phyloP scores from a whole-genome alignment of 2,888 invertebrate genomes.

The Sabellastarte sp. region DNA sequence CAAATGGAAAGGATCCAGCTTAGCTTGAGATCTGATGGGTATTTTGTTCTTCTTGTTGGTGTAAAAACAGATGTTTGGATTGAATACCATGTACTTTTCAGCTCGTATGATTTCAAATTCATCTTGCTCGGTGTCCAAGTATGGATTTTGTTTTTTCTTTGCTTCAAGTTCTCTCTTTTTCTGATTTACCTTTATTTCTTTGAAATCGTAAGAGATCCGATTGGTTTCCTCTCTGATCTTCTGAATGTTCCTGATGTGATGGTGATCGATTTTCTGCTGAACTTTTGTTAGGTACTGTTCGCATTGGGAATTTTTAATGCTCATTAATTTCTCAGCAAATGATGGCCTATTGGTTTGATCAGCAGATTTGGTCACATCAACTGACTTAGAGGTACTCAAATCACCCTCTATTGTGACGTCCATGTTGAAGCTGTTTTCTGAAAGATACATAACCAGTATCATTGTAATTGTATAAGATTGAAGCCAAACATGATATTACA shows the following conservation, averaged over 20 bases:
- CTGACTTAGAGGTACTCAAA: not conserved
- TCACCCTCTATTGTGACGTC: constrained; percentile 28
- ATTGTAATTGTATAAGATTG: too few species aligned
- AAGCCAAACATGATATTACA: too few species aligned
- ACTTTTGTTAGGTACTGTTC: constrained; percentile 40
- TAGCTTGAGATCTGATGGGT: not conserved
- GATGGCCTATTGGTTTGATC: constrained; percentile 18
- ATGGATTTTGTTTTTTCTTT: constrained; percentile 40
- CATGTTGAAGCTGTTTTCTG: too few species aligned
- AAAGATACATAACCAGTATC: too few species aligned
- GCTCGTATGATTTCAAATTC: constrained; percentile 26
- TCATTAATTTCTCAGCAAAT: constrained; percentile 43
- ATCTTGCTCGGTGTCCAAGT: constrained; percentile 44
- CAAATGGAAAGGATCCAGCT: not conserved
- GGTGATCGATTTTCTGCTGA: constrained; percentile 34
- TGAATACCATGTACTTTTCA: constrained; percentile 9
- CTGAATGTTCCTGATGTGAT: constrained; percentile 34
- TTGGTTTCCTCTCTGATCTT: constrained; percentile 38
- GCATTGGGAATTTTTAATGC: constrained; percentile 49
- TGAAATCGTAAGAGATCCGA: constrained; percentile 44
- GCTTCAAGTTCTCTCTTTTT: constrained; percentile 41
- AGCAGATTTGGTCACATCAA: constrained; percentile 2
- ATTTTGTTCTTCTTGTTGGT: constrained; percentile 17
- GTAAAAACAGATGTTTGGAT: constrained; percentile 17
- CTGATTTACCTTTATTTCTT: constrained; percentile 43